Base-by-base conservation (phyloP, 2,888 invertebrate species). In the Plebejus anna region DNA sequence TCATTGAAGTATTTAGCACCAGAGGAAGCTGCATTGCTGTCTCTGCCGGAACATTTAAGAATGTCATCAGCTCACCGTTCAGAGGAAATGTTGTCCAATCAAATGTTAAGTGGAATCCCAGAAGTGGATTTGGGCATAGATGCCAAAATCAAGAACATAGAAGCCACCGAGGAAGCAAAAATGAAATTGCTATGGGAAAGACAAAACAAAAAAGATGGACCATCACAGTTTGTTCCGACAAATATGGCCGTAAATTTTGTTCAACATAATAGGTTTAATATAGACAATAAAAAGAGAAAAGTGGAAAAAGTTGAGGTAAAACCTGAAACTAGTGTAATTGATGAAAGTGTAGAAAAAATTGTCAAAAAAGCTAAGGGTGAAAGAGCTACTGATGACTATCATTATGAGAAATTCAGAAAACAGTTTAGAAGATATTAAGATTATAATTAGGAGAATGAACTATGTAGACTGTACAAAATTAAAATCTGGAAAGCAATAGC, bases 61-160 rank as follows among this genome's bases (percentile, higher is more conserved):
- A 96, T 97, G 78, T 97, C 98, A 1, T 97, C 98, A 0, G 96
- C 97, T 0, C 97, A 98, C 77, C 86, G 97, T 85, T 98, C 98
- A 1, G 99, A 99, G 89, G 99, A 99, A 94, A 99, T 99, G 98
- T 95, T 99, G 83, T 99, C 99, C 3, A 99, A 99, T 95, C 99
- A 99, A 94, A 99, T 99, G 99, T 94, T 99, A 4, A 99, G 98
- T 86, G 99, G 99, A 59, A 99, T 99, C 81, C 99, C 99, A 0
- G 99, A 99, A 94, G 98, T 99, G 0, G 99, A 99, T 91, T 95
- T 99, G 76, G 99, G 99, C n/a, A 99, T 99, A 82, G 98, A 99
- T 85, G 98, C 98, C 0, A 99, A 99, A 94, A 99, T 99, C 80
- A 97, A 96, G 85, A 99, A 99, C 88, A 99, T 99, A 82, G 99